Percentiles rank a stretch among this genome's conserved stretches.
Conservation (phyloP, 64 coral and sea anemone genomes). For the Dendronephthya gigantea region DNA sequence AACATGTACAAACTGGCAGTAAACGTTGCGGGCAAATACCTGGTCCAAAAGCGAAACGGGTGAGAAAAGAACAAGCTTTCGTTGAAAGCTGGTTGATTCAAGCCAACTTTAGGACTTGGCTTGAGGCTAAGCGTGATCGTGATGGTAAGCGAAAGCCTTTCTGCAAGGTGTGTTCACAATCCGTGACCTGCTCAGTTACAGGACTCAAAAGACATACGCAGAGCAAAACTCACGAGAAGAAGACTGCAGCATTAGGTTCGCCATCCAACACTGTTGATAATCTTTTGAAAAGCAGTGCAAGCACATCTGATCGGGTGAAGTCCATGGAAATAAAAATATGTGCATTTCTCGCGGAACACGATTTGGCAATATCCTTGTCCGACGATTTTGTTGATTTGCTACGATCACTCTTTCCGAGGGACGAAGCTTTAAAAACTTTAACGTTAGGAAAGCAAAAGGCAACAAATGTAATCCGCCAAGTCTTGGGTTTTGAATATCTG, state of each 20-base stretch:
- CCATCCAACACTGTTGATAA: background rate
- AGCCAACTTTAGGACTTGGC: background rate
- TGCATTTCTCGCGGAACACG: too few relatives aligned
- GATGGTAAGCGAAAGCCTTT: background rate
- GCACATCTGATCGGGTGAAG: conserved; percentile 1
- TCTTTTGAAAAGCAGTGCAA: conserved; percentile 4
- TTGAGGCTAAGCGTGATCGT: background rate
- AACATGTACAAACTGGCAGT: too few relatives aligned
- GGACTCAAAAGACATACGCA: conserved; percentile 1
- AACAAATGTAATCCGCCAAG: too few relatives aligned
- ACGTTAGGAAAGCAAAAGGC: too few relatives aligned
- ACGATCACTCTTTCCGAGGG: background rate
- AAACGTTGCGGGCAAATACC: background rate
- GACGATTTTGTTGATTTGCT: conserved; percentile 7
- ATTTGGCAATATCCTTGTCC: too few relatives aligned
- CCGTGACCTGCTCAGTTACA: background rate
- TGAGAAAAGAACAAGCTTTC: background rate
- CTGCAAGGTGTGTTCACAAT: background rate
- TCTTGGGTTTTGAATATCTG: too few relatives aligned
- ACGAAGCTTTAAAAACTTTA: background rate
- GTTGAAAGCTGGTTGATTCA: background rate
- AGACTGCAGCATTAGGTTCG: background rate
- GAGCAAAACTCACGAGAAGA: conserved; percentile 1
- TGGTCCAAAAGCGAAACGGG: background rate
- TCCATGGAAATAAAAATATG: background rate